phyloP scores from a whole-genome alignment of 2,797 vertebrate genomes.

The Geotrypetes seraphini region DNA sequence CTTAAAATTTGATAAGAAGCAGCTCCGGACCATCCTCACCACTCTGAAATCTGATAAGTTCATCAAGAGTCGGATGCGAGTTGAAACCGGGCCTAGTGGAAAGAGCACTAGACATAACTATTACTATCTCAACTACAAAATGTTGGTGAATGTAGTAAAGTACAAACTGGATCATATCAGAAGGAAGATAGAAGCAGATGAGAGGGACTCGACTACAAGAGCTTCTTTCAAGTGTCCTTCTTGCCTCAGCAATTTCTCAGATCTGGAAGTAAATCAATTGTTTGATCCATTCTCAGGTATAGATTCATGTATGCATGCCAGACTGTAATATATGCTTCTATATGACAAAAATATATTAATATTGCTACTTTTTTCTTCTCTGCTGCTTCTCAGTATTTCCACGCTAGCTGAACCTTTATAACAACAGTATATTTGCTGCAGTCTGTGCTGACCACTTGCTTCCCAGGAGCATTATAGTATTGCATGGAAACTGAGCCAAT shows the following conservation, averaged over 20 bases:
- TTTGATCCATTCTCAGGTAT: slow-evolving; percentile 42
- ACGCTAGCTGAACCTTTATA: no score
- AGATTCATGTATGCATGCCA: no score
- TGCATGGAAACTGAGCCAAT: no score
- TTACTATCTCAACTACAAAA: slow-evolving; percentile 51
- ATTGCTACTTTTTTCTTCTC: no score
- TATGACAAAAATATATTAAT: no score
- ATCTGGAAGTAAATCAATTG: slow-evolving; percentile 45
- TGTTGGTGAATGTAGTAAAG: slow-evolving; percentile 43
- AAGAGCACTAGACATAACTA: slow-evolving; percentile 38
- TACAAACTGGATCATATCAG: slow-evolving; percentile 42
- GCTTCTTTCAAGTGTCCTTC: slow-evolving; percentile 41
- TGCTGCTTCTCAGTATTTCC: no score
- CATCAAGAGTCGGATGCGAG: slow-evolving; percentile 28
- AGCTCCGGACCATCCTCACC: slow-evolving; percentile 28
- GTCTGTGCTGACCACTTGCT: no score
- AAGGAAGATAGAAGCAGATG: slow-evolving; percentile 39
- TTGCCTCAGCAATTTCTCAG: slow-evolving; percentile 35
- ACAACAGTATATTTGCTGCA: no score
- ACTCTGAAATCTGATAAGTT: slow-evolving; percentile 34
- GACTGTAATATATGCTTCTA: no score
- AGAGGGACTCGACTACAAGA: slow-evolving; percentile 31
- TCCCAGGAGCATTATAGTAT: no score
- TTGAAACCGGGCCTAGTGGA: slow-evolving; percentile 20
- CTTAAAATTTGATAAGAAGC: slow-evolving; percentile 40